Evolutionary conservation across 2,888 invertebrate genomes (phyloP).

Genomic region (Chrysodeixis includens): DNA sequence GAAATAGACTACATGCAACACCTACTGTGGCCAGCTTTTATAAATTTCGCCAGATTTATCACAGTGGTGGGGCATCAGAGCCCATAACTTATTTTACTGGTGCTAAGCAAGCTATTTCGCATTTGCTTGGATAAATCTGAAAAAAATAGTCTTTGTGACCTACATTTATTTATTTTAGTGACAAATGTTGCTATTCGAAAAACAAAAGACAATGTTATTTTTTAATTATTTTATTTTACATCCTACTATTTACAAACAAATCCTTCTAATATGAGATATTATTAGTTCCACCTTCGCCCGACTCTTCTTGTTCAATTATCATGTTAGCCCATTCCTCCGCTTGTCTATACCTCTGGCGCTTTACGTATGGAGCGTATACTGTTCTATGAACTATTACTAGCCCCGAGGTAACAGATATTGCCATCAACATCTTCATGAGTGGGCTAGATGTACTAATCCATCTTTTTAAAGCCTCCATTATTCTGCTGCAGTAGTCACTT

Average conservation of each 20-base stretch:
- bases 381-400: constrained; percentile 68
- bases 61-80: too few species aligned
- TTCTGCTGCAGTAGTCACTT: constrained; percentile 51
- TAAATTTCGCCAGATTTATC: too few species aligned
- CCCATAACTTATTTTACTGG: too few species aligned
- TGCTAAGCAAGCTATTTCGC: too few species aligned
- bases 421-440: constrained; percentile 77
- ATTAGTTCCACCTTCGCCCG: constrained; percentile 54
- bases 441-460: constrained; percentile 74
- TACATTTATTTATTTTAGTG: background rate
- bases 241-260: constrained; percentile 42
- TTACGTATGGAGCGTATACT: constrained; percentile 71
- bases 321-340: constrained; percentile 81
- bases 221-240: constrained; percentile 24
- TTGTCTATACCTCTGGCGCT: constrained; percentile 63
- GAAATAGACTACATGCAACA: too few species aligned
- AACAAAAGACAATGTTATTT: constrained; percentile 5
- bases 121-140: too few species aligned
- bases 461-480: constrained; percentile 66
- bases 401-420: constrained; percentile 74
- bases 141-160: too few species aligned
- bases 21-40: too few species aligned
- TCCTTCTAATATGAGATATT: constrained; percentile 63
- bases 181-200: constrained; percentile 7
- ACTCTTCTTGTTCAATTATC: constrained; percentile 79